phyloP scores from a whole-genome alignment of 2,797 vertebrate genomes.

The Kryptolebias ocellatus region DNA sequence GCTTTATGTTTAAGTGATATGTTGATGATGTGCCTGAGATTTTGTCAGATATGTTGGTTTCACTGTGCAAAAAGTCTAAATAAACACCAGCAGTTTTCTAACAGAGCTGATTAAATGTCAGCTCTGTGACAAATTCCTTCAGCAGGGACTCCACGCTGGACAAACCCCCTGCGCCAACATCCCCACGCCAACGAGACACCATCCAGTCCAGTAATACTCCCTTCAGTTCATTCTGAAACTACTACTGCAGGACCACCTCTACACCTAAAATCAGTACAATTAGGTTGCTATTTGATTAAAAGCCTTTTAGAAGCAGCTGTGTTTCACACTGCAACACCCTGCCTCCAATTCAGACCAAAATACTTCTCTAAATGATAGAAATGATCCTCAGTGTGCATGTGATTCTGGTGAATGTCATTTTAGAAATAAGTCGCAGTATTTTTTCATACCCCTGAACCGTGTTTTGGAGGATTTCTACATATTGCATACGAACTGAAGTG shows the following conservation, averaged over 20 bases:
- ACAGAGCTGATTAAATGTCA: conserved; percentile 57
- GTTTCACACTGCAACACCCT: conserved; percentile 6
- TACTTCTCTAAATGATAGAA: conserved; percentile 30
- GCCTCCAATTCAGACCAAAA: conserved; percentile 24
- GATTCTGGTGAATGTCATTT: not conserved
- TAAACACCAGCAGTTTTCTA: conserved; percentile 41
- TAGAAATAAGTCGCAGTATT: too few species aligned
- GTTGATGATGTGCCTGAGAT: not conserved
- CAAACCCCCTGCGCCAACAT: conserved; percentile 16
- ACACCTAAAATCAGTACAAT: conserved; percentile 16
- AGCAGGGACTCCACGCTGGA: conserved; percentile 29
- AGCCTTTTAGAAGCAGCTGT: conserved; percentile 36
- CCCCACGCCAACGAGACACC: not conserved
- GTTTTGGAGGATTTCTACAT: not conserved
- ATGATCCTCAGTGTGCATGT: conserved; percentile 20
- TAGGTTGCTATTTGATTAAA: conserved; percentile 36
- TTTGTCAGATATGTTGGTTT: not conserved
- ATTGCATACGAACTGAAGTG: too few species aligned
- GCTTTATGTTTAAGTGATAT: not conserved
- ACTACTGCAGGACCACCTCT: conserved; percentile 6
- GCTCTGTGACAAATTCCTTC: conserved; percentile 70
- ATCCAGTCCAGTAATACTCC: not conserved
- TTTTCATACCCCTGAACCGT: not conserved
- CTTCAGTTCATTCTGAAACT: conserved; percentile 11
- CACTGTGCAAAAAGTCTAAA: conserved; percentile 12